These are phyloP conservation scores for Trachymyrmex cornetzi DNA, from an alignment of 1,140 invertebrate genomes.

Conservation along the genomic window DNA sequence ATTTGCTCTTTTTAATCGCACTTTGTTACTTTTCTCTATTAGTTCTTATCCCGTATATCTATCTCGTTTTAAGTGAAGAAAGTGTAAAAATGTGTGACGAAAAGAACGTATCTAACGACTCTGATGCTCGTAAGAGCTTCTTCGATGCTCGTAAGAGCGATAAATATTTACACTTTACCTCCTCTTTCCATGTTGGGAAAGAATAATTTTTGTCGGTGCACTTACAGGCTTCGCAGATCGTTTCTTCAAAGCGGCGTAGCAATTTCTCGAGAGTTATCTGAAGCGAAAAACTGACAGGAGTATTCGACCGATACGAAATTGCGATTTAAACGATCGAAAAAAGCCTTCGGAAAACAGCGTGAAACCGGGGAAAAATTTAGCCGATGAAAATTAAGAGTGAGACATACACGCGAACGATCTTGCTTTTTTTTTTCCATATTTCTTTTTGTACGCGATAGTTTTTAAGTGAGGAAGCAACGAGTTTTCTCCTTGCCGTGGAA, in stretches of 20 bases:
- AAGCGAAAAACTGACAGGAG: constrained; percentile 25
- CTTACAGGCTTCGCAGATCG: not conserved
- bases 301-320: constrained; percentile 14
- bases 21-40: not conserved
- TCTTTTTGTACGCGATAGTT: constrained; percentile 24
- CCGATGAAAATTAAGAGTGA: constrained; percentile 1
- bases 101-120: constrained; percentile 22
- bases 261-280: constrained; percentile 10
- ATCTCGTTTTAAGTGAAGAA: constrained; percentile 14
- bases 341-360: not conserved
- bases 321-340: constrained; percentile 33
- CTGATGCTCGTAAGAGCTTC: no score
- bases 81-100: constrained; percentile 27
- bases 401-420: not conserved
- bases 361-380: constrained; percentile 21
- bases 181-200: not conserved
- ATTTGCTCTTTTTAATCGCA: constrained; percentile 9
- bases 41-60: not conserved
- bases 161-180: constrained; percentile 41
- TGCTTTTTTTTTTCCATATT: constrained; percentile 6
- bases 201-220: constrained; percentile 38
- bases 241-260: constrained; percentile 2
- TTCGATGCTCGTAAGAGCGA: constrained; percentile 4
- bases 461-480: constrained; percentile 4
- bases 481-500: constrained; percentile 5